Conservation (phyloP, 1,140 invertebrate genomes). For the Hycleus cichorii region DNA sequence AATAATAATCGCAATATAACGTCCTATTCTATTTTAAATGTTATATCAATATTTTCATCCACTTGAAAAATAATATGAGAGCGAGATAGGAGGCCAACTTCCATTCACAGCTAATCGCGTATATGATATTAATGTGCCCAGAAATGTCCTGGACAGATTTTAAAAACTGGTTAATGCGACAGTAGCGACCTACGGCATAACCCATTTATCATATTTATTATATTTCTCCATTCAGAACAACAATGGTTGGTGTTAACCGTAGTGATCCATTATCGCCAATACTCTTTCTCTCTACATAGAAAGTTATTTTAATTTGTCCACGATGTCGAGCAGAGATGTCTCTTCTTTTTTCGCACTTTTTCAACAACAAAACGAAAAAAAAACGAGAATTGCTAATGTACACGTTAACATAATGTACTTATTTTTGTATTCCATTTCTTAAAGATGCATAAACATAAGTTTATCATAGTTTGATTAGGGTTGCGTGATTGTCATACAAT, state of each 20-base stretch:
- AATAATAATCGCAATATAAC: background rate
- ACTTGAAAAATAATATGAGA: slow-evolving; percentile 20
- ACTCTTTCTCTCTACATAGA: background rate
- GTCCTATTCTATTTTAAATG: background rate
- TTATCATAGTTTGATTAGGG: slow-evolving; percentile 29
- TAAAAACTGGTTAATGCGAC: slow-evolving; percentile 37
- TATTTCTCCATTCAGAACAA: slow-evolving; percentile 28
- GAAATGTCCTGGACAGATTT: slow-evolving; percentile 38
- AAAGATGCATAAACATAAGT: slow-evolving; percentile 27
- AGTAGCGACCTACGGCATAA: slow-evolving; percentile 33
- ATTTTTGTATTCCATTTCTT: background rate
- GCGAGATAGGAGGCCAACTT: slow-evolving; percentile 12
- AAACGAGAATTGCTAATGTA: too few species aligned
- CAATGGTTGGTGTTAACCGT: slow-evolving; percentile 32
- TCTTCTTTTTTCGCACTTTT: too few species aligned
- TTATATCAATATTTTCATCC: slow-evolving; percentile 25
- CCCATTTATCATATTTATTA: slow-evolving; percentile 38
- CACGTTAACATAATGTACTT: too few species aligned
- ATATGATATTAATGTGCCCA: slow-evolving; percentile 39
- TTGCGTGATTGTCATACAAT: slow-evolving; percentile 21
- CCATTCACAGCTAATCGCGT: slow-evolving; percentile 39
- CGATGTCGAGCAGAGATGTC: too few species aligned
- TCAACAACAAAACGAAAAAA: too few species aligned
- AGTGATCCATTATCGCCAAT: slow-evolving; percentile 32
- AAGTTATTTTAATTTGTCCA: background rate